Evolutionary conservation across 1,140 invertebrate genomes (phyloP).

Genomic region (Papilio glaucus): DNA sequence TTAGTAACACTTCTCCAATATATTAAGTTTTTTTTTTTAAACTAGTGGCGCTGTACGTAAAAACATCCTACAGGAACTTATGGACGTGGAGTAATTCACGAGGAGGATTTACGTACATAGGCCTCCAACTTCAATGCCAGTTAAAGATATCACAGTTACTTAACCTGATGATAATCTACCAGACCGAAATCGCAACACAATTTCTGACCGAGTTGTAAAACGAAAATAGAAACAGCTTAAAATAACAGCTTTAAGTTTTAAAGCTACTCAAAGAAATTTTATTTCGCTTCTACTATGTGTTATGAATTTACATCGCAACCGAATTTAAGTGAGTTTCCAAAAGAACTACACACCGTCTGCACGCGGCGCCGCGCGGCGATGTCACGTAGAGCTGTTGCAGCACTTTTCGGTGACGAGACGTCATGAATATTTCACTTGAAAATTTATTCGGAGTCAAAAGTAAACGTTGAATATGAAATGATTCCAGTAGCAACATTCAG

Average conservation of each 20-base stretch:
- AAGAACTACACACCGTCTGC: neutral
- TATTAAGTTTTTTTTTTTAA: too few species aligned
- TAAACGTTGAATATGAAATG: conserved; percentile 1
- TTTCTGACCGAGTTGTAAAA: neutral
- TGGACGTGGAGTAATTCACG: too few species aligned
- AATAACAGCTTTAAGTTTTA: neutral
- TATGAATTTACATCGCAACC: neutral
- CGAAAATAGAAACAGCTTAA: neutral
- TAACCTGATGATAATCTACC: too few species aligned
- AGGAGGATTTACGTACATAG: too few species aligned
- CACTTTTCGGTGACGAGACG: neutral
- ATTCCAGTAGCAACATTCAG: neutral
- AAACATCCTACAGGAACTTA: too few species aligned
- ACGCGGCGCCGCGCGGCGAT: neutral
- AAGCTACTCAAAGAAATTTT: neutral
- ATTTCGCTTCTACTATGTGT: neutral
- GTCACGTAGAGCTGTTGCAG: neutral
- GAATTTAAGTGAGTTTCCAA: conserved; percentile 20
- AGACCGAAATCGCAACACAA: too few species aligned
- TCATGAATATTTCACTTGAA: conserved; percentile 5
- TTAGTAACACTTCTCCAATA: too few species aligned
- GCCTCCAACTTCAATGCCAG: too few species aligned
- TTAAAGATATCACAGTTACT: too few species aligned
- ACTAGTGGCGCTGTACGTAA: too few species aligned
- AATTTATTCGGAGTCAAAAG: neutral